Evolutionary conservation across 2,888 invertebrate species (phyloP), one percentile per base, ranked within the genome.

Genomic region (Bellardia pandia): DNA sequence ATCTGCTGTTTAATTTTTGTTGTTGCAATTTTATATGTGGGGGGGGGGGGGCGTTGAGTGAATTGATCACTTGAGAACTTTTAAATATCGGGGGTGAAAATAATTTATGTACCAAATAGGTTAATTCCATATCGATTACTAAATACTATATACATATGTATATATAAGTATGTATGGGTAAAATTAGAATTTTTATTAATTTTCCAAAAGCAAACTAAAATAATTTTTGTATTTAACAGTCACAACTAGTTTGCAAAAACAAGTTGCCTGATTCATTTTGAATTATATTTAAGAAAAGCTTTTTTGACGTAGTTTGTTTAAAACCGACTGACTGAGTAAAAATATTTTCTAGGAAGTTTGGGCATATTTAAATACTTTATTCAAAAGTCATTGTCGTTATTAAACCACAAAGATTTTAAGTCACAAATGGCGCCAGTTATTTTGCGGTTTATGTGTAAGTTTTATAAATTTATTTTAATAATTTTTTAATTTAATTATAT

Each of bases 331-430:
- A 64, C n/a, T 40, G 40, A 64, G 6, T 64, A 40, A 37, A 40
- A 2, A 37, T 2, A 40, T 16, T 40, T 64, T 40, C 62, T 64
- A 40, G 40, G 62, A 64, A 64, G 40, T 40, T 40, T 60, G 14
- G n/a, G 3, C 8, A 37, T 60, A 14, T 37, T n/a, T 3, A 37
- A 8, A 16, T 40, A 16, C 1, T 64, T 64, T 64, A 8, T 30
- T n/a, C 14, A 37, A 64, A 64, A 58, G 58, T 2, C 58, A 58
- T 58, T 68, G 66, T 45, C 45, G 30, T 68, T 23, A 30, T 37
- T 33, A 45, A 64, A 64, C 23, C 23, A 42, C n/a, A 42, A 42
- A 64, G 8, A 4, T 51, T 23, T 33, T 13, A 33, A 53, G 30
- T 45, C 7, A 6, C 48, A 51, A 60, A 45, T 71, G 69, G 69